Evolutionary conservation across 2,888 invertebrate species (phyloP), one percentile per base, ranked within the genome.

Genomic region (Phyllotreta striolata): DNA sequence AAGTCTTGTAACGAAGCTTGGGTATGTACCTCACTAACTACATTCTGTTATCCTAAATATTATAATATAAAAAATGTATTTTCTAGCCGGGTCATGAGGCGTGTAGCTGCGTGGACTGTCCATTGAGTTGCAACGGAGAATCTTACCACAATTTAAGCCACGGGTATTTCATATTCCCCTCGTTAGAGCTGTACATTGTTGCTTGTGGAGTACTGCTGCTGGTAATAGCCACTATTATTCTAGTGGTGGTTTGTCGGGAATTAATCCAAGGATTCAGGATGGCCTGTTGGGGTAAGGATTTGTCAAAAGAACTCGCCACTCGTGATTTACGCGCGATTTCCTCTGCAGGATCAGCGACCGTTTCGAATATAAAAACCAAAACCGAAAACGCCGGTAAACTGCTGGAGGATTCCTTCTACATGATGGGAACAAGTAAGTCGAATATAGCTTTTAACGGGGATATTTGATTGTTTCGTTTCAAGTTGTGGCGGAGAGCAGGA

Each of bases 81-180:
- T 76, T 76, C 54, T 68, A 84, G 82, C 79, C 84, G 40, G 83
- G 81, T 9, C 85, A 86, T 0, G 79, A 83, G 10, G 83, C 89
- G 0, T 95, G 94, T 78, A 89, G 92, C 72, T 95, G 94, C 78
- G 85, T 91, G 39, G 93, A 93, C 76, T 93, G 93, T 75, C 74
- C 82, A 0, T 76, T 77, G 1, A 85, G 87, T 1, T 95, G 94
- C 74, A 85, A 88, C 0, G 61, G 80, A 10, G 82, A 82, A 4
- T 74, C 83, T 67, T 85, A 87, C 9, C 54, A 77, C 0, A 73
- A 73, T 0, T 66, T 82, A 1, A 82, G 84, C 14, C 69, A 57
- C 1, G 51, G 6, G n/a, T 1, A 43, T 41, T 34, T 57, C 0
- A 4, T 65, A 14, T 65, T 62, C 13, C 57, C 54, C 7, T 9